Conservation (phyloP, 53 echinoderm and acorn worm genomes). For the Echinarachnius parma region DNA sequence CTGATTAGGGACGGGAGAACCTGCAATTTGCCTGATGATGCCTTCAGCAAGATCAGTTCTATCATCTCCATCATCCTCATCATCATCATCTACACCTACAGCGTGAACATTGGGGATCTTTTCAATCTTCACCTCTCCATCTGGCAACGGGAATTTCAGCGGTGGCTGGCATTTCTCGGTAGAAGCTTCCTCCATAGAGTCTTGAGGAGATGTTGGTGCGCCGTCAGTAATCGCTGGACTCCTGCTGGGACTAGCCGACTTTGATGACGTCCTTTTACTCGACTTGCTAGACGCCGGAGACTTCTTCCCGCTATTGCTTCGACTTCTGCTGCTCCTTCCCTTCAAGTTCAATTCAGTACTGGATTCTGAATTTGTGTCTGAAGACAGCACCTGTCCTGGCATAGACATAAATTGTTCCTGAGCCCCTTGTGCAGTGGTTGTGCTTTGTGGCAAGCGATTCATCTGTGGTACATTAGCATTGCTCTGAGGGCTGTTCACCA, state of each 20-base stretch:
- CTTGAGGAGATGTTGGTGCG: slow-evolving; percentile 34
- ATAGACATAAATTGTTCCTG: slow-evolving; percentile 5
- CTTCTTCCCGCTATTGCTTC: slow-evolving; percentile 18
- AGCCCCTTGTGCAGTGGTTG: background rate
- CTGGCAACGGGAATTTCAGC: slow-evolving; percentile 50
- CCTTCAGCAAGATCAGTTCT: slow-evolving; percentile 40
- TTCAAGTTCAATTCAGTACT: slow-evolving; percentile 26
- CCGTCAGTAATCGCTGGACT: slow-evolving; percentile 38
- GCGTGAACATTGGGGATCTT: slow-evolving; percentile 93
- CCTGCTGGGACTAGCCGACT: slow-evolving; percentile 24
- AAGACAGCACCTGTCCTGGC: slow-evolving; percentile 11
- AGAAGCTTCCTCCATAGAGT: slow-evolving; percentile 7
- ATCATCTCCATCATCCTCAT: slow-evolving; percentile 26
- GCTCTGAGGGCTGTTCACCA: slow-evolving; percentile 26
- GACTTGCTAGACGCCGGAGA: background rate
- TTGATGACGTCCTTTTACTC: background rate
- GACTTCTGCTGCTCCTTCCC: slow-evolving; percentile 18
- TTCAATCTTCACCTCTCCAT: slow-evolving; percentile 89
- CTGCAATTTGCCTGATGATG: slow-evolving; percentile 39
- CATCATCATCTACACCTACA: slow-evolving; percentile 36
- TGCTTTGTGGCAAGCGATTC: background rate
- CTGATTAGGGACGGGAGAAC: slow-evolving; percentile 42
- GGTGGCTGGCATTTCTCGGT: slow-evolving; percentile 44
- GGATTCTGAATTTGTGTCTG: slow-evolving; percentile 28
- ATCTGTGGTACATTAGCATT: background rate